phyloP scores from a whole-genome alignment of 2,888 invertebrate genomes.

The Serripes groenlandicus region DNA sequence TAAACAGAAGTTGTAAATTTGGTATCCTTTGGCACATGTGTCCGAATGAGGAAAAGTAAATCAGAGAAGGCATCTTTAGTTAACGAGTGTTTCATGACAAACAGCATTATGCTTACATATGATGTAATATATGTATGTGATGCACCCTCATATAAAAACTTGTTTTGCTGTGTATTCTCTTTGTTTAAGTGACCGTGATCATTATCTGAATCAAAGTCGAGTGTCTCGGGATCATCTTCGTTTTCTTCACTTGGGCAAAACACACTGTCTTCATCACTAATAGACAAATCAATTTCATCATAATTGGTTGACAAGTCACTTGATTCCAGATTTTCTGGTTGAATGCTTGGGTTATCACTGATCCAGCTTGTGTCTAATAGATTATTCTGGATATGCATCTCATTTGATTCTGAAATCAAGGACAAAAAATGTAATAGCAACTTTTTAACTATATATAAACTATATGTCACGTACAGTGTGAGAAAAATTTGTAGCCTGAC shows the following conservation, averaged over 20 bases:
- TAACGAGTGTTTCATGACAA: neutral
- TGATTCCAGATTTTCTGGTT: neutral
- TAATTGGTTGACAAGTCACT: slow-evolving; percentile 1
- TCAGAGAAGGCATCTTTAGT: neutral
- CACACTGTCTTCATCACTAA: slow-evolving; percentile 12
- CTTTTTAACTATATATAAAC: too few species aligned
- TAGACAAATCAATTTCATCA: slow-evolving; percentile 12
- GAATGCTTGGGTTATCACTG: too few species aligned
- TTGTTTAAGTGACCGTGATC: slow-evolving; percentile 3
- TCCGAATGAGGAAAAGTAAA: neutral
- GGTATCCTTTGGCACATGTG: neutral
- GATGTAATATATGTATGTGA: neutral
- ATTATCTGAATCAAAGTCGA: slow-evolving; percentile 15
- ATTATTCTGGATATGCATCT: too few species aligned
- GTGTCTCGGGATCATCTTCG: slow-evolving; percentile 3
- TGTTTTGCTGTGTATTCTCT: slow-evolving; percentile 5
- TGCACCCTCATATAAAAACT: neutral
- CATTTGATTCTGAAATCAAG: too few species aligned
- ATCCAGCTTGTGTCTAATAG: too few species aligned
- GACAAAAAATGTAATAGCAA: too few species aligned
- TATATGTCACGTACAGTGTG: too few species aligned
- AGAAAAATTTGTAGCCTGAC: too few species aligned
- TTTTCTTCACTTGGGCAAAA: slow-evolving; percentile 1
- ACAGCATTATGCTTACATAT: neutral
- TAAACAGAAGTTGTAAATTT: neutral